These are phyloP conservation scores for Allygus modestus DNA, from an alignment of 2,888 invertebrate genomes.

Conservation along the genomic window DNA sequence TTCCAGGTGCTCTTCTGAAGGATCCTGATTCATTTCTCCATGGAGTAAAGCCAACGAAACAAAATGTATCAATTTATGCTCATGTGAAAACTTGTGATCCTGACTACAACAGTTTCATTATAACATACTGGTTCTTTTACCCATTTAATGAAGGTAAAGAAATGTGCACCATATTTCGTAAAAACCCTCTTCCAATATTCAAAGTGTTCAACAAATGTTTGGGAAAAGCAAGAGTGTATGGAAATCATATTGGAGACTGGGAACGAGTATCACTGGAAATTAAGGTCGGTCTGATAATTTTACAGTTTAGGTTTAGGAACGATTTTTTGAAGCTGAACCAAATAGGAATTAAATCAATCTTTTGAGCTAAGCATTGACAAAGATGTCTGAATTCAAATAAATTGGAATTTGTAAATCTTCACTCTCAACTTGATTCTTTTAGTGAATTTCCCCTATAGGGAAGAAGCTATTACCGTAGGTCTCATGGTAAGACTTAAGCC, in stretches of 20 bases:
- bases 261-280: constrained; percentile 80
- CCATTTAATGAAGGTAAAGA: constrained; percentile 82
- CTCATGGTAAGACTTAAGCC: too few relatives aligned
- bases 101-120: constrained; percentile 76
- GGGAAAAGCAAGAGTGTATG: constrained; percentile 78
- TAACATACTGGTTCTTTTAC: constrained; percentile 85
- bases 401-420: too few relatives aligned
- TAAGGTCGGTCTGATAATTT: constrained; percentile 26
- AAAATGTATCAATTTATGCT: constrained; percentile 80
- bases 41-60: constrained; percentile 78
- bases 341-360: background rate
- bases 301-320: too few relatives aligned
- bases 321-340: background rate
- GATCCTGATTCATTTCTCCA: constrained; percentile 79
- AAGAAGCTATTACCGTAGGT: too few relatives aligned
- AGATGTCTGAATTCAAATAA: background rate
- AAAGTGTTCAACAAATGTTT: constrained; percentile 79
- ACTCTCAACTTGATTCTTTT: too few relatives aligned
- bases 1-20: constrained; percentile 74
- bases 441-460: too few relatives aligned
- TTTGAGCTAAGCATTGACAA: too few relatives aligned
- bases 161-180: constrained; percentile 76
- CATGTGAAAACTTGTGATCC: constrained; percentile 76
- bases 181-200: constrained; percentile 80
- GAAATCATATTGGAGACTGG: constrained; percentile 84